Evolutionary conservation across 2,797 vertebrate genomes (phyloP), one percentile per base, ranked within the genome.

Genomic region (Sparidentex hasta): DNA sequence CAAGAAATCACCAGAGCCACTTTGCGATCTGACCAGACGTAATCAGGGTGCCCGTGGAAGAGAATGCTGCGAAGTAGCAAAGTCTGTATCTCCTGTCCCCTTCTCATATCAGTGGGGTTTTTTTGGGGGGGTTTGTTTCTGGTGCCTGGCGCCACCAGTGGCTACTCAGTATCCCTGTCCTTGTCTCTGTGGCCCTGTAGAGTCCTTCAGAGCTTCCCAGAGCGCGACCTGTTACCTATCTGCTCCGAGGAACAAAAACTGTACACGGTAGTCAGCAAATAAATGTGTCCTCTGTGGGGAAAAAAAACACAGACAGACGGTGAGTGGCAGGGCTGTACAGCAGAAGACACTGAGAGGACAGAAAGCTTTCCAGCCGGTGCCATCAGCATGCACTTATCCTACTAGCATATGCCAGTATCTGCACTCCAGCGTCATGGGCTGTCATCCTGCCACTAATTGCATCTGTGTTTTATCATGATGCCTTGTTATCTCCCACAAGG

Each of bases 381-480:
- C 81, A 83, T 79, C 83, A 86, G 74, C 74, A 78, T 83, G 61
- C 59, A 74, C 68, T 88, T 88, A 84, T 86, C 84, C 82, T 25
- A 65, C 80, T 57, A 65, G 38, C 72, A 86, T 78, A 63, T 81
- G 74, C 82, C 85, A 78, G 65, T 84, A 87, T 88, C 81, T 76
- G 68, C 71, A 76, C 75, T 82, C 74, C 33, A 29, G 65, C 50
- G 70, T 77, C 67, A 71, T 73, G n/a, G 57, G 69, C 90, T 80
- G 78, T 83, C 84, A 87, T 81, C 69, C 50, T 81, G 71, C 65
- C 71, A 76, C 84, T 92, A 91, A 93, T 90, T 94, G 92, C 48
- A 64, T 84, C 85, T 86, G 78, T 90, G 82, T 88, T 90, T 92
- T 92, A 93, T 93, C 91, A 84, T 76, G 74, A 89, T 89, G 78